phyloP scores from a whole-genome alignment of 1,140 invertebrate genomes.

The Teleopsis dalmanni region DNA sequence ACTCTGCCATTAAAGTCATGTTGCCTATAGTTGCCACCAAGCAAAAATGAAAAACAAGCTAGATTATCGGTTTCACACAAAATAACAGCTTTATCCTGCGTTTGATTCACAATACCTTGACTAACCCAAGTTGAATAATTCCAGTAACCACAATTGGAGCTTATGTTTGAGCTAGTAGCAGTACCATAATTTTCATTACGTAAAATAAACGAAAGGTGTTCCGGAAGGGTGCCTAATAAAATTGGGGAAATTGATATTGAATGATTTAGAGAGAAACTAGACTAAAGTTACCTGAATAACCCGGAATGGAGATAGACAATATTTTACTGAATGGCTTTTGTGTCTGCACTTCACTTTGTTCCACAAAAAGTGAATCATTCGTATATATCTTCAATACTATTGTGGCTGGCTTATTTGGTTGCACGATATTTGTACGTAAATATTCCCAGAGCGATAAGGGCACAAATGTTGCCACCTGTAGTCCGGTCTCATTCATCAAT shows the following conservation, averaged over 20 bases:
- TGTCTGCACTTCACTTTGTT: conserved; percentile 9
- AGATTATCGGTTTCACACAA: conserved; percentile 52
- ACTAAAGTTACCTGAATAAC: conserved; percentile 25
- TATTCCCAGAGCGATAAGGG: conserved; percentile 21
- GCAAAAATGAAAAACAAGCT: conserved; percentile 55
- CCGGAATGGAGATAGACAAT: conserved; percentile 33
- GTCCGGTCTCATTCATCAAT: conserved; percentile 9
- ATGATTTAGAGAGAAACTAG: too few species aligned
- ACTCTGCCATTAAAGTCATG: conserved; percentile 27
- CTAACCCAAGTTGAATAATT: conserved; percentile 32
- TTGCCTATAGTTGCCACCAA: conserved; percentile 43
- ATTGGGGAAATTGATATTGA: too few species aligned
- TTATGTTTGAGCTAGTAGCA: background rate
- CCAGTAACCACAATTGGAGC: conserved; percentile 33
- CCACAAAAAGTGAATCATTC: conserved; percentile 32
- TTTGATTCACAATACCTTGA: conserved; percentile 20
- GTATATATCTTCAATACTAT: conserved; percentile 34
- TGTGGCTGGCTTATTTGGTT: background rate
- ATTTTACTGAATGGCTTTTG: conserved; percentile 23
- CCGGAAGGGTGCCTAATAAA: conserved; percentile 19
- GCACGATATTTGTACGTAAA: background rate
- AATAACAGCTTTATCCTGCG: background rate
- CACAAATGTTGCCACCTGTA: conserved; percentile 27
- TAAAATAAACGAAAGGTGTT: conserved; percentile 22
- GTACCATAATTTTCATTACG: conserved; percentile 11